Conservation (phyloP, 2,888 invertebrate species). For the Rhagium mordax region DNA sequence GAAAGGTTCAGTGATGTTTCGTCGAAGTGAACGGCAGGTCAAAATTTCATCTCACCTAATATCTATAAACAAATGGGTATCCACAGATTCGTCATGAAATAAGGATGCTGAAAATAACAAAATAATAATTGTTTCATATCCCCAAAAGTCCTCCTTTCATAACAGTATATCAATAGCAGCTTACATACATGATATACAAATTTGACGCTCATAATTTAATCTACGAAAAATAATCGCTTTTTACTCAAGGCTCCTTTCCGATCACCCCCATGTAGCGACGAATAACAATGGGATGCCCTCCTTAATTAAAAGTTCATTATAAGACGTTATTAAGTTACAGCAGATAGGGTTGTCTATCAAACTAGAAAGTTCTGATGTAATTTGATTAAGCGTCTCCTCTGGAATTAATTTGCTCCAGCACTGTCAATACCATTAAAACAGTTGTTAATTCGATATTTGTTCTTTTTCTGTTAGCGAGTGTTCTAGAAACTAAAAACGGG, state of each 20-base stretch:
- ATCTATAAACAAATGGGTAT: no score
- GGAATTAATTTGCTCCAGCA: background rate
- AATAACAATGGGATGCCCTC: conserved; percentile 9
- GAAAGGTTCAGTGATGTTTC: no score
- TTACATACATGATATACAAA: no score
- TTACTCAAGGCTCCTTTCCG: background rate
- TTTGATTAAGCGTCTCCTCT: background rate
- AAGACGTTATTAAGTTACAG: conserved; percentile 20
- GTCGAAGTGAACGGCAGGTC: no score
- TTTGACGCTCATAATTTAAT: background rate
- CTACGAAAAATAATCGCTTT: background rate
- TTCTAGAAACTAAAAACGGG: no score
- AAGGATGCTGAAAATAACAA: no score
- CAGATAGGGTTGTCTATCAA: conserved; percentile 8
- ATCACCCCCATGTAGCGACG: background rate
- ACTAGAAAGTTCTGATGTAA: conserved; percentile 10
- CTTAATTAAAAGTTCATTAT: conserved; percentile 25
- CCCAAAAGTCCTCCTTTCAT: no score
- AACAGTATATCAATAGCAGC: no score
- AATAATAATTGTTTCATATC: no score
- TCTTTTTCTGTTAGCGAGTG: background rate
- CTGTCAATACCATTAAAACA: conserved; percentile 1
- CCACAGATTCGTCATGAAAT: no score
- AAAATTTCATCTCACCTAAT: no score
- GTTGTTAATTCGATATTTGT: background rate